Evolutionary conservation across 2,888 invertebrate species (phyloP).

Genomic region (Amiota communis): DNA sequence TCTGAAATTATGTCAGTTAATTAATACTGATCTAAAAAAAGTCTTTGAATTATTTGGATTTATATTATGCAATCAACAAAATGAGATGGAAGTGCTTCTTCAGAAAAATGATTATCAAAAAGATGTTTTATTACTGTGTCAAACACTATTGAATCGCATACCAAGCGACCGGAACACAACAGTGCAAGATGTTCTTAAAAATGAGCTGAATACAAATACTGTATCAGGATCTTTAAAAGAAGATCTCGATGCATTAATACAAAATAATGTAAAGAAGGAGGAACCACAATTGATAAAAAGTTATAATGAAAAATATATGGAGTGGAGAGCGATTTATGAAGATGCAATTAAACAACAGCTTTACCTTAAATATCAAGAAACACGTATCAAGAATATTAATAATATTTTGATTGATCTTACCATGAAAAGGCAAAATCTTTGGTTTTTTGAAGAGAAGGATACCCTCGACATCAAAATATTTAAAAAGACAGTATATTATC

Average conservation of each 20-base stretch:
- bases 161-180: slow-evolving; percentile 32
- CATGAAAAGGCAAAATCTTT: slow-evolving; percentile 78
- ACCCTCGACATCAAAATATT: slow-evolving; percentile 82
- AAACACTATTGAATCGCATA: slow-evolving; percentile 25
- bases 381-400: slow-evolving; percentile 76
- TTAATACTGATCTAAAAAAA: slow-evolving; percentile 72
- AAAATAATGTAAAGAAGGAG: slow-evolving; percentile 61
- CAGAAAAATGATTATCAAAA: not conserved
- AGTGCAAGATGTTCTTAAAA: slow-evolving; percentile 59
- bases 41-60: slow-evolving; percentile 80
- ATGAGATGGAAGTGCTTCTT: slow-evolving; percentile 57
- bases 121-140: slow-evolving; percentile 31
- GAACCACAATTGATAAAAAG: slow-evolving; percentile 64
- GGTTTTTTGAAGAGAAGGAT: slow-evolving; percentile 89
- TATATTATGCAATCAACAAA: slow-evolving; percentile 80
- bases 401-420: slow-evolving; percentile 74
- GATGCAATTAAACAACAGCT: slow-evolving; percentile 74
- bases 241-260: slow-evolving; percentile 68
- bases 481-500: slow-evolving; percentile 75
- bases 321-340: slow-evolving; percentile 66
- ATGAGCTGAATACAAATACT: slow-evolving; percentile 51
- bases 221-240: slow-evolving; percentile 52
- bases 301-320: slow-evolving; percentile 53
- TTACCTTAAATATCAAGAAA: slow-evolving; percentile 79
- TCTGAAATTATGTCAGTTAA: slow-evolving; percentile 39